These are phyloP conservation scores for Brachionus sp. DNA, from an alignment of 1,140 invertebrate genomes.

Conservation along the genomic window DNA sequence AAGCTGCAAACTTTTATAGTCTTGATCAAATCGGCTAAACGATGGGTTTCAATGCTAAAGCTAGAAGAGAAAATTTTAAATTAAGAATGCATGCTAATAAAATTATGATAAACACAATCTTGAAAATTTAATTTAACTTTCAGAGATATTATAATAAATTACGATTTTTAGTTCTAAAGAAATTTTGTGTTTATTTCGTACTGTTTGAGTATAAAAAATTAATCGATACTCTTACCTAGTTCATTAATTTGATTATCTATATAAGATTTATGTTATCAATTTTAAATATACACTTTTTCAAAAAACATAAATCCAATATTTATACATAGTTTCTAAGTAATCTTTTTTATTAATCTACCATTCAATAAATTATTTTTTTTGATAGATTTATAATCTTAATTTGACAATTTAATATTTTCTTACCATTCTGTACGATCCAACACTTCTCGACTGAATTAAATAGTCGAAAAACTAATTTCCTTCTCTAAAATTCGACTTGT, in stretches of 20 bases:
- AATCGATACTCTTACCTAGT: not conserved
- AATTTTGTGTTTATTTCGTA: not conserved
- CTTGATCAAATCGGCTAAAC: not conserved
- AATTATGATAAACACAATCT: constrained; percentile 41
- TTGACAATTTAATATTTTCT: not conserved
- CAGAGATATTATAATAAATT: constrained; percentile 32
- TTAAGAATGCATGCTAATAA: constrained; percentile 30
- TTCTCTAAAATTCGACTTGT: not conserved
- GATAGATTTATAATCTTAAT: not conserved
- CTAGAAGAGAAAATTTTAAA: not conserved
- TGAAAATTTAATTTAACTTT: not conserved
- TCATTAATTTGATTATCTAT: not conserved
- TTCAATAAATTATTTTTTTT: too few relatives aligned
- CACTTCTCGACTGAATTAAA: not conserved
- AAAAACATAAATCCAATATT: too few relatives aligned
- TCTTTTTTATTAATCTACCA: too few relatives aligned
- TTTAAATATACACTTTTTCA: too few relatives aligned
- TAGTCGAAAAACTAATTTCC: not conserved
- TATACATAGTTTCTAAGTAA: too few relatives aligned
- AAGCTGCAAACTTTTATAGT: not conserved
- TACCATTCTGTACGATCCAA: not conserved
- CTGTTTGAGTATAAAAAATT: not conserved
- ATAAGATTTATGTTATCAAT: not conserved
- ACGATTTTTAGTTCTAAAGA: not conserved
- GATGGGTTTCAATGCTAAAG: not conserved